phyloP scores from a whole-genome alignment of 1,140 invertebrate species.

The Myzus persicae region DNA sequence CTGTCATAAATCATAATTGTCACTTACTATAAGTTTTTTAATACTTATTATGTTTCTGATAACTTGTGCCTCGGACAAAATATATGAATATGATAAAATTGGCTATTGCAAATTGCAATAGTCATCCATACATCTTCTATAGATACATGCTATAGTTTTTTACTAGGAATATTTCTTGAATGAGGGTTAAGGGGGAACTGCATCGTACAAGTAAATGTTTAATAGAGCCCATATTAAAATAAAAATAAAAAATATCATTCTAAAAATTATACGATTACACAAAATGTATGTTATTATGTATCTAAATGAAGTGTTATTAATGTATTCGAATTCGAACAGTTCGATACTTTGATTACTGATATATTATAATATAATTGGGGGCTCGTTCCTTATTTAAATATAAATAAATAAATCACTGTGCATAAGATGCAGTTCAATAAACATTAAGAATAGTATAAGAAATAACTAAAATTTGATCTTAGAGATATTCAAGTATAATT shows the following conservation, averaged over 20 bases:
- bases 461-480: background rate
- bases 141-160: too few species aligned
- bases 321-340: background rate
- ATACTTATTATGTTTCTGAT: too few species aligned
- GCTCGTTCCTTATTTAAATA: background rate
- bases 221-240: background rate
- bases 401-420: background rate
- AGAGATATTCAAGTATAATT: background rate
- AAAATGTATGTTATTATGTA: background rate
- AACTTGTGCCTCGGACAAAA: too few species aligned
- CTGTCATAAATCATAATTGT: too few species aligned
- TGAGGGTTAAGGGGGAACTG: background rate
- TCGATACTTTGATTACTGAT: too few species aligned
- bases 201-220: background rate
- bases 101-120: too few species aligned
- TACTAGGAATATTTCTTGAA: too few species aligned
- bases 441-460: background rate
- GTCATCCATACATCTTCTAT: too few species aligned
- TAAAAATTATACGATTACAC: background rate
- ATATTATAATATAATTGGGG: background rate
- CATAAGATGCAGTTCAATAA: background rate
- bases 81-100: too few species aligned
- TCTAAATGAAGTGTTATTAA: background rate
- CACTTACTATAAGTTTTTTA: too few species aligned
- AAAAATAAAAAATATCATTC: background rate